Base-by-base conservation (phyloP, 2,113 vertebrate genomes). In the Urocynchramus pylzowi region DNA sequence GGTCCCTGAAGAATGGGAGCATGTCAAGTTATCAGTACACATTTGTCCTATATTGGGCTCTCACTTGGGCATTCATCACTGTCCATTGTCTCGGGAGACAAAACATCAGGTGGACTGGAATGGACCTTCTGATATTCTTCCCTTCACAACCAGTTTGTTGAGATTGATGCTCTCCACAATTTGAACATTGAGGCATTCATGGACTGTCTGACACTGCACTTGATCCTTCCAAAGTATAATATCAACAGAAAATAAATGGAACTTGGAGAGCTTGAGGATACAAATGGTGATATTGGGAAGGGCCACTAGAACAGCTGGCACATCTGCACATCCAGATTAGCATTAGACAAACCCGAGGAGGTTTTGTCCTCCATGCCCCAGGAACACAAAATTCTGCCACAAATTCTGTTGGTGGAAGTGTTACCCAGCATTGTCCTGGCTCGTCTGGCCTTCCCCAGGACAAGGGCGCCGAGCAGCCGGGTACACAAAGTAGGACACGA, bases 401-500 rank as follows among this genome's bases (percentile, higher is more conserved):
- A 53, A n/a, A 57, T 23, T 12, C 56, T 76, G 63, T 5, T 2
- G 39, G 45, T 2, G 35, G 28, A 42, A 59, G 57, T 2, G 18
- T n/a, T 52, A 19, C 18, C 3, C 50, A 9, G 27, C 24, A 3
- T 21, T 20, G 33, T 73, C 64, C 45, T 11, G 64, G 42, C 31
- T 13, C 5, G 21, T 45, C 16, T 39, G 76, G 89, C 81, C 73
- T 78, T 60, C 35, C n/a, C 23, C 82, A 71, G 88, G 69, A 68
- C 78, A 64, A 39, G 67, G 67, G 35, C 44, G 26, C 56, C 11
- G 31, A 73, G 37, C 67, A 52, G 83, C 70, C 31, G 39, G 70
- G 60, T 5, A 49, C 75, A 70, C 82, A 90, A 97, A 97, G 27
- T 94, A 93, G 96, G 96, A 69, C 94, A 81, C 7, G 27, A 73